Percentiles rank a stretch among this genome's conserved stretches.
phyloP scores from a whole-genome alignment of 2,888 invertebrate genomes.

The Eilema caniola region DNA sequence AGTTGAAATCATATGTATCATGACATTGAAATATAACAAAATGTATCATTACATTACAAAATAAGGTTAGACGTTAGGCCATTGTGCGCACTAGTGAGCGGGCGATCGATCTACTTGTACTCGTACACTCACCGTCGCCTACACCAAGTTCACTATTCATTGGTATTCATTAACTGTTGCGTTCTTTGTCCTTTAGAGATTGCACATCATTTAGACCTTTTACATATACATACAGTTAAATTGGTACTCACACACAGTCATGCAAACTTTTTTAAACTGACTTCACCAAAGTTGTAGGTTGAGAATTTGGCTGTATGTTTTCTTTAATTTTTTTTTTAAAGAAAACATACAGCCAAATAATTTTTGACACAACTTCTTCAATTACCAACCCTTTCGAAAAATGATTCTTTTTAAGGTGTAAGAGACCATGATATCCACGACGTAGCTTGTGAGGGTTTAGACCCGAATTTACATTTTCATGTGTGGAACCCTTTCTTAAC shows the following conservation, averaged over 20 bases:
- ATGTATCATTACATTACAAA: background rate
- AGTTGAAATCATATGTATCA: background rate
- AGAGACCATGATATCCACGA: too few relatives aligned
- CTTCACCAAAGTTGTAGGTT: background rate
- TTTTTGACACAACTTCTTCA: too few relatives aligned
- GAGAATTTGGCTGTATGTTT: background rate
- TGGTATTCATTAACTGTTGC: constrained; percentile 35
- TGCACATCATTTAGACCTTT: constrained; percentile 11
- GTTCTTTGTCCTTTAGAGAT: constrained; percentile 24
- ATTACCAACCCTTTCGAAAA: too few relatives aligned
- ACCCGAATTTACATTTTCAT: background rate
- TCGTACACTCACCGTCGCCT: constrained; percentile 21
- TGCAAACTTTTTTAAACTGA: background rate
- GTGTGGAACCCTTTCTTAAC: too few relatives aligned
- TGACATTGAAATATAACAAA: background rate
- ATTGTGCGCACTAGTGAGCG: constrained; percentile 3
- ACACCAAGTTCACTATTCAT: constrained; percentile 39
- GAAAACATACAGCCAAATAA: too few relatives aligned
- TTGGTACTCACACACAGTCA: background rate
- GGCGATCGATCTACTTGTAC: constrained; percentile 30
- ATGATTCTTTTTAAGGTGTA: too few relatives aligned
- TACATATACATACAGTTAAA: background rate
- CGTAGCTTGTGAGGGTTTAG: background rate
- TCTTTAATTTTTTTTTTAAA: background rate
- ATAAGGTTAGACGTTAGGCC: background rate